Conservation (phyloP, 2,888 invertebrate genomes). For the Chironomus tentans region DNA sequence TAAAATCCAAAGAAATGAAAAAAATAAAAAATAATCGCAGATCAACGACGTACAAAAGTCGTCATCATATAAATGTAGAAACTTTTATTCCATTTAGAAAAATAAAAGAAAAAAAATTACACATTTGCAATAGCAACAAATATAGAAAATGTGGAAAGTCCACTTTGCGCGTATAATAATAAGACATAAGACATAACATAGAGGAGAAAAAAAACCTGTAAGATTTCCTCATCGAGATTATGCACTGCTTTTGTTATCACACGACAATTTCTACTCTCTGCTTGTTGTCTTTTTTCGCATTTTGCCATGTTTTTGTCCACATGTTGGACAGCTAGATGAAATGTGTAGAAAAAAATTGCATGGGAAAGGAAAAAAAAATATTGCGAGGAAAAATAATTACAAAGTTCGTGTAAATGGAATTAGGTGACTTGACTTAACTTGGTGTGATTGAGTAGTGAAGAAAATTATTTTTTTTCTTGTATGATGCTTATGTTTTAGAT, state of each 20-base stretch:
- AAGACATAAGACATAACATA: background rate
- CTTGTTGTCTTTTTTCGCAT: background rate
- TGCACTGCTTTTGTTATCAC: conserved; percentile 25
- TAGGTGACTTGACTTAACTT: too few species aligned
- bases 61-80: background rate
- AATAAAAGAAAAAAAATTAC: background rate
- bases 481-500: too few species aligned
- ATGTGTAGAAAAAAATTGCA: too few species aligned
- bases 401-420: too few species aligned
- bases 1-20: too few species aligned
- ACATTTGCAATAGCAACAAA: background rate
- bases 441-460: too few species aligned
- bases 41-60: background rate
- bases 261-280: conserved; percentile 1
- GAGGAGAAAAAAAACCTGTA: conserved; percentile 17
- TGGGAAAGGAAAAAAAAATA: too few species aligned
- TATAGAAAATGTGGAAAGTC: background rate
- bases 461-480: too few species aligned
- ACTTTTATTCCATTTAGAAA: background rate
- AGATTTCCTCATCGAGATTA: conserved; percentile 27
- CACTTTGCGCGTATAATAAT: background rate
- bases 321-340: too few species aligned
- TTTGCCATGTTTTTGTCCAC: too few species aligned
- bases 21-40: too few species aligned
- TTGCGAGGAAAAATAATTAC: too few species aligned